Percentiles rank a stretch among this genome's conserved stretches.
Conservation (phyloP, 2,113 vertebrate genomes). For the Bufo gargarizans region DNA sequence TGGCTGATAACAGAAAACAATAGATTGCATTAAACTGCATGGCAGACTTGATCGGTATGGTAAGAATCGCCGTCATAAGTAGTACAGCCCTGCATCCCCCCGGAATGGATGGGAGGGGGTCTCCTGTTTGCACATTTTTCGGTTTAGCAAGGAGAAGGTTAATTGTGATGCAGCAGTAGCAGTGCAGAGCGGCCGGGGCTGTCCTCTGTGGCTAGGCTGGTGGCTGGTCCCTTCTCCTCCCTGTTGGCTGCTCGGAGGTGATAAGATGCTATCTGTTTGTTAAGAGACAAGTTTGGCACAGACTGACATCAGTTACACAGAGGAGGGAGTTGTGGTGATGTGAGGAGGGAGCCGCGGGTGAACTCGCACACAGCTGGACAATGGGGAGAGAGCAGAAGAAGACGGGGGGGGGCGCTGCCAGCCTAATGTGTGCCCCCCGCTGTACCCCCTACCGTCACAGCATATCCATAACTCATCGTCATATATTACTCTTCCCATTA, state of each 20-base stretch:
- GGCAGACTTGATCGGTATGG: neutral
- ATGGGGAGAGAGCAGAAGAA: neutral
- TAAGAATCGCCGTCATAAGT: no score
- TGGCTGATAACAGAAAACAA: neutral
- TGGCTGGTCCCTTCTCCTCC: constrained; percentile 20
- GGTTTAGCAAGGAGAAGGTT: constrained; percentile 21
- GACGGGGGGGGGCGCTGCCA: neutral
- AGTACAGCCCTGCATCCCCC: neutral
- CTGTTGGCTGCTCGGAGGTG: constrained; percentile 41
- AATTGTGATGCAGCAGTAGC: constrained; percentile 10
- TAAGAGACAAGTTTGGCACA: constrained; percentile 52
- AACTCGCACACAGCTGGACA: neutral
- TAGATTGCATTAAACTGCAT: neutral
- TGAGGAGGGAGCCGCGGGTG: constrained; percentile 28
- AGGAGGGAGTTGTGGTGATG: constrained; percentile 36
- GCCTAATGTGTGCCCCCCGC: no score
- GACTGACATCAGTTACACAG: constrained; percentile 54
- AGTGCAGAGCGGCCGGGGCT: constrained; percentile 9
- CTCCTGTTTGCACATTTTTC: neutral
- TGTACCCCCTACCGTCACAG: no score
- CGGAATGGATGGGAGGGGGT: neutral
- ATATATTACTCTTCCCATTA: neutral
- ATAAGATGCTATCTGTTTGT: constrained; percentile 56
- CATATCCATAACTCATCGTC: neutral
- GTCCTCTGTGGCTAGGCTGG: constrained; percentile 24